These are phyloP conservation scores for Heliconius cydno DNA, from an alignment of 2,888 invertebrate genomes.

Conservation along the genomic window DNA sequence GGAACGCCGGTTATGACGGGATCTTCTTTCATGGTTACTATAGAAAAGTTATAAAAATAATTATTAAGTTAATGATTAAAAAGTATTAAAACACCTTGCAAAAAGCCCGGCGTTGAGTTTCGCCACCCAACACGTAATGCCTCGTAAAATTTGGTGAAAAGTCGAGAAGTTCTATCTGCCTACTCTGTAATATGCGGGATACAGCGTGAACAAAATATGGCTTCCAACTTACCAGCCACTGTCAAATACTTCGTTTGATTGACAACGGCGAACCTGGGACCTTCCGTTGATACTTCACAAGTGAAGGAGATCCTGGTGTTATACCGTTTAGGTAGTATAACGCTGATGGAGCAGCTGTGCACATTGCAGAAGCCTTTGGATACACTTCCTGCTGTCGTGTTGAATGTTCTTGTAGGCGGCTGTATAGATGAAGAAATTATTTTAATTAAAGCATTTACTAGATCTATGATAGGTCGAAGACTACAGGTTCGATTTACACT, in stretches of 20 bases:
- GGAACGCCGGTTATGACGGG: conserved; percentile 68
- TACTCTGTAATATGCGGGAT: not conserved
- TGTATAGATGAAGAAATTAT: conserved; percentile 46
- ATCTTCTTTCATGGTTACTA: conserved; percentile 70
- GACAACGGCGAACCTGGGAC: conserved; percentile 75
- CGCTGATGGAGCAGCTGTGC: conserved; percentile 70
- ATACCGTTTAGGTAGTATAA: conserved; percentile 65
- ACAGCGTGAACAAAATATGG: not conserved
- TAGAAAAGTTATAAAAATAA: not conserved
- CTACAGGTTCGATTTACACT: too few relatives aligned
- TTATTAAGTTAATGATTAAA: not conserved
- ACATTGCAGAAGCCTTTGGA: conserved; percentile 64
- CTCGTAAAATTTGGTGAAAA: not conserved
- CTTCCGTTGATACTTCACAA: conserved; percentile 77
- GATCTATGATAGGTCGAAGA: too few relatives aligned
- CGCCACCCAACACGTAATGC: not conserved
- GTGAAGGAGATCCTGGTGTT: conserved; percentile 71
- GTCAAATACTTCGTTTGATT: conserved; percentile 76
- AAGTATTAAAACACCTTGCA: not conserved
- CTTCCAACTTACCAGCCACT: conserved; percentile 64
- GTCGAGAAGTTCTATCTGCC: not conserved
- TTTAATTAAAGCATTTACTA: not conserved
- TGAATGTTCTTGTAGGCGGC: conserved; percentile 74
- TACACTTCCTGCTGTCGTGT: conserved; percentile 65
- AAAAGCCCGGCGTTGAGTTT: not conserved